phyloP scores from a whole-genome alignment of 2,797 vertebrate species.

The Poecilia wingei region DNA sequence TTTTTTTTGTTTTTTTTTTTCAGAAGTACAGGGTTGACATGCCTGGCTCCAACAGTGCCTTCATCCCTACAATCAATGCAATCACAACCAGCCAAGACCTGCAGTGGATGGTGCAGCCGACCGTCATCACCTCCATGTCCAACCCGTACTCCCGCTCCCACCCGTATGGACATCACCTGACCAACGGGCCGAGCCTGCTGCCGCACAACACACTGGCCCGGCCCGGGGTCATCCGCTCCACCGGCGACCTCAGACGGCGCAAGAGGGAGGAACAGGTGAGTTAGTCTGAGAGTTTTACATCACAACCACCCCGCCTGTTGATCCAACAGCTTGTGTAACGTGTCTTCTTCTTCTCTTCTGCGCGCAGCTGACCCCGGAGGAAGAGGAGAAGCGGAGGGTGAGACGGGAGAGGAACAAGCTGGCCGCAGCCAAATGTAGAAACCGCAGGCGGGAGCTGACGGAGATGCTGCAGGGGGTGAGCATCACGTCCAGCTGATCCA shows the following conservation, averaged over 20 bases:
- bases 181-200: slow-evolving; percentile 85
- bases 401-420: slow-evolving; percentile 98
- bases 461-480: slow-evolving; percentile 98
- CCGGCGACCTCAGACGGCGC: slow-evolving; percentile 91
- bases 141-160: slow-evolving; percentile 94
- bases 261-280: slow-evolving; percentile 96
- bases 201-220: slow-evolving; percentile 90
- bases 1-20: slow-evolving; percentile 18
- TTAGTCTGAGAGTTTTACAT: not conserved
- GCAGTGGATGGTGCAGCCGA: slow-evolving; percentile 99
- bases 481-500: slow-evolving; percentile 25
- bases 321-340: slow-evolving; percentile 32
- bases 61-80: slow-evolving; percentile 98
- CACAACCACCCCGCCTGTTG: slow-evolving; percentile 26
- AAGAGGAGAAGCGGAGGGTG: slow-evolving; percentile 97
- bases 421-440: slow-evolving; percentile 98
- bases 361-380: slow-evolving; percentile 92
- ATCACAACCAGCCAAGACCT: slow-evolving; percentile 99
- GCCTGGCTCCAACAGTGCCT: slow-evolving; percentile 98
- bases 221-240: slow-evolving; percentile 96
- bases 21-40: slow-evolving; percentile 99
- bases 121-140: slow-evolving; percentile 99
- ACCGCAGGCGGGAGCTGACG: slow-evolving; percentile 94
- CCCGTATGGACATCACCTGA: slow-evolving; percentile 91
- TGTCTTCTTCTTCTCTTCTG: slow-evolving; percentile 34